Conservation (phyloP, 2,113 vertebrate genomes). For the Felis catus region F.catus_Fca126_mat1.0 CM031414.1:110710501-110711000, state of each 20-base stretch:
- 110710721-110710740: not conserved
- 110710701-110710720: not conserved
- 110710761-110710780: not conserved
- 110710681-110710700: not conserved
- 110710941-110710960: not conserved
- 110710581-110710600: rapidly evolving
- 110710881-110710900: not conserved
- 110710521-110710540: not conserved
- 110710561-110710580: not conserved
- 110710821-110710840: not conserved
- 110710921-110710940: not conserved
- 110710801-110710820: not conserved
- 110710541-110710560: not conserved
- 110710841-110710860: not conserved
- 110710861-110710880: not conserved
- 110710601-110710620: rapidly evolving
- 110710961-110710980: not conserved
- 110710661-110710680: rapidly evolving
- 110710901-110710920: not conserved
- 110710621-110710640: not conserved
- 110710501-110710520: rapidly evolving
- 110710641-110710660: not conserved
- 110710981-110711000: not conserved
- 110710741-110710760: not conserved
- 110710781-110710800: not conserved